Base-by-base conservation (phyloP, 1,140 invertebrate genomes). In the Tenebrio molitor region DNA sequence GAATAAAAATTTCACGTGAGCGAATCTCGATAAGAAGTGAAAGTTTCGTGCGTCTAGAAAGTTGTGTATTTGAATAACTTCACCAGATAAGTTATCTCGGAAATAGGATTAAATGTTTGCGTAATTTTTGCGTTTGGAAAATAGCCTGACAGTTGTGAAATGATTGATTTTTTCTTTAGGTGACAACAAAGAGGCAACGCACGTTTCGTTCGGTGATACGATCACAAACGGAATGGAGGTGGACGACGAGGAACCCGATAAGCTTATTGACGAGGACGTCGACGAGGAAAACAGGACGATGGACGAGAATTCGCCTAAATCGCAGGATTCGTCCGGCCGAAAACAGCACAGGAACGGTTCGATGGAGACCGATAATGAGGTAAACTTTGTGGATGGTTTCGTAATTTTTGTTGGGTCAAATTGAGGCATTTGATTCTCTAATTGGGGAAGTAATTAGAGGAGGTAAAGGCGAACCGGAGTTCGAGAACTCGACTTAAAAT, bases 341-440 rank as follows among this genome's bases (percentile, higher is more conserved):
- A 39, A 12, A 39, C 4, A 39, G 36, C 36, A 39, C 7, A 39
- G 2, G 7, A 39, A 39, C 36, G 64, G 19, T 12, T 62, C 65
- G 12, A 65, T 46, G 16, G 72, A 63, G 14, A 68, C 71, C 66
- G 71, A 70, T 69, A 72, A 71, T 21, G 73, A 72, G 69, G 69
- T 72, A 33, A 44, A 14, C 4, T 29, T 50, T 42, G 8, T 33
- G 4, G 4, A 10, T 33, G 33, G 19, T 41, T 41, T 41, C 12
- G 3, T 7, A n/a, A 65, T 34, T 12, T 65, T 65, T 34, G 63
- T n/a, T 41, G 7, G 5, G 36, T 2, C 7, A 10, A 41, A 41
- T 41, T 41, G 2, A 10, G 17, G 15, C 6, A 4, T 7, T 1
- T 21, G 19, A 50, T 50, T 21, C 17, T 17, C 44, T 50, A 50